Conservation (phyloP, 2,797 vertebrate species). For the Heterohyrax brucei region DNA sequence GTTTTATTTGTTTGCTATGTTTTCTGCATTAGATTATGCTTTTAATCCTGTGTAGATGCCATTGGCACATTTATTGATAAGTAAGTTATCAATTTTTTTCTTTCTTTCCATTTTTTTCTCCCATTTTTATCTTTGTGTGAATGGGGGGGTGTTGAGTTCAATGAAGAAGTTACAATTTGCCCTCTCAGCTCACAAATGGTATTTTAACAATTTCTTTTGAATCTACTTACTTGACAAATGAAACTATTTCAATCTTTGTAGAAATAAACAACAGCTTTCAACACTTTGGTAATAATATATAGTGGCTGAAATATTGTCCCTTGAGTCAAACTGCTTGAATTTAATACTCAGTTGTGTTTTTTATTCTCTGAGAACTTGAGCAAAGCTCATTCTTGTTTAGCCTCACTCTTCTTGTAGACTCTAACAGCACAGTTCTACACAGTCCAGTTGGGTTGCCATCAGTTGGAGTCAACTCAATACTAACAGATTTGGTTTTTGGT, state of each 20-base stretch:
- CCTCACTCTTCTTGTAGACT: neutral
- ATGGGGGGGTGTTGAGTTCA: neutral
- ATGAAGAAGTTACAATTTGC: slow-evolving; percentile 2
- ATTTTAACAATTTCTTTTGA: neutral
- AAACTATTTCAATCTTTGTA: slow-evolving; percentile 14
- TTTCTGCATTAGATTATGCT: neutral
- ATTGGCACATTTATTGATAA: neutral
- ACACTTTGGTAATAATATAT: neutral
- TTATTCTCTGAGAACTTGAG: neutral
- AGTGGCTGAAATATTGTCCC: neutral
- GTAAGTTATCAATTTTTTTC: neutral
- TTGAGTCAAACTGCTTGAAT: neutral
- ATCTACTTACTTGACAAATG: neutral
- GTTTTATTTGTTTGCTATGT: neutral
- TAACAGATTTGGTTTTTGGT: too few species aligned
- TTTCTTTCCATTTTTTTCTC: slow-evolving; percentile 20
- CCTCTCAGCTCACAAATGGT: neutral
- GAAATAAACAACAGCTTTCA: neutral
- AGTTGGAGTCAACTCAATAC: too few species aligned
- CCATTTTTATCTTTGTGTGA: neutral
- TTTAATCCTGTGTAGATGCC: neutral
- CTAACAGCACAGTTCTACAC: too few species aligned
- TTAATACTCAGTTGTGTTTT: neutral
- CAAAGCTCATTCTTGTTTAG: neutral
- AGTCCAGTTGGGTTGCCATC: too few species aligned